phyloP scores from a whole-genome alignment of 2,888 invertebrate species.

The Hoplodrina blanda region DNA sequence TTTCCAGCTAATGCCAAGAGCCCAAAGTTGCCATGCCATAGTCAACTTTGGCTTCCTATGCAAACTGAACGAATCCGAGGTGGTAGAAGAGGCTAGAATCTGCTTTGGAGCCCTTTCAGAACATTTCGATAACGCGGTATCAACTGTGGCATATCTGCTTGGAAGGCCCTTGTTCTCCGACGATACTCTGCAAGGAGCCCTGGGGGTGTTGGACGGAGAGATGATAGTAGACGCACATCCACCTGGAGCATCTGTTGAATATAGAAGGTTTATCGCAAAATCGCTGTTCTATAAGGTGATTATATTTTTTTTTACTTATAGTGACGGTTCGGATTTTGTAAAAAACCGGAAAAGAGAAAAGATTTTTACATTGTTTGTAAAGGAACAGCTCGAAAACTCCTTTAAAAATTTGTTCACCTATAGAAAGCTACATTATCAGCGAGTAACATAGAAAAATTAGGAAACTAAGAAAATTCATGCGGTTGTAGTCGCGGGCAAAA shows the following conservation, averaged over 20 bases:
- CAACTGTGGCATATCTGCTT: conserved; percentile 86
- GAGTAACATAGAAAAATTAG: no score
- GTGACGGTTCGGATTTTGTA: no score
- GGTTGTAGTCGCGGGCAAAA: no score
- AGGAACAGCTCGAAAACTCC: no score
- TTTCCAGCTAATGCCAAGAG: conserved; percentile 92
- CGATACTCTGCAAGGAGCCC: conserved; percentile 79
- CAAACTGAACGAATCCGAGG: conserved; percentile 78
- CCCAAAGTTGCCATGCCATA: conserved; percentile 93
- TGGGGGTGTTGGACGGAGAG: conserved; percentile 72
- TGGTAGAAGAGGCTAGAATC: conserved; percentile 73
- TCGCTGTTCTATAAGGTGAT: conserved; percentile 92
- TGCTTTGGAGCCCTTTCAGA: conserved; percentile 91
- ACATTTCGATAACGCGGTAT: conserved; percentile 81
- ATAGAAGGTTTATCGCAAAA: conserved; percentile 90
- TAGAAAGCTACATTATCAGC: no score
- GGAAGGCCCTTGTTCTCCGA: conserved; percentile 83
- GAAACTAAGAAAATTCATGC: no score
- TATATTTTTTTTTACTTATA: no score
- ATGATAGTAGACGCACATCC: conserved; percentile 73
- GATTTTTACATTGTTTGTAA: no score
- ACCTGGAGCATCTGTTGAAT: conserved; percentile 90
- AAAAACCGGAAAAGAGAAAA: no score
- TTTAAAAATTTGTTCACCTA: no score
- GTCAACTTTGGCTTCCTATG: conserved; percentile 94